A percentile compares a stretch with the other conserved stretches of the same genome.
Evolutionary conservation across 53 echinoderm and acorn worm genomes (phyloP).

Genomic region (Temnopleurus reevesii): DNA sequence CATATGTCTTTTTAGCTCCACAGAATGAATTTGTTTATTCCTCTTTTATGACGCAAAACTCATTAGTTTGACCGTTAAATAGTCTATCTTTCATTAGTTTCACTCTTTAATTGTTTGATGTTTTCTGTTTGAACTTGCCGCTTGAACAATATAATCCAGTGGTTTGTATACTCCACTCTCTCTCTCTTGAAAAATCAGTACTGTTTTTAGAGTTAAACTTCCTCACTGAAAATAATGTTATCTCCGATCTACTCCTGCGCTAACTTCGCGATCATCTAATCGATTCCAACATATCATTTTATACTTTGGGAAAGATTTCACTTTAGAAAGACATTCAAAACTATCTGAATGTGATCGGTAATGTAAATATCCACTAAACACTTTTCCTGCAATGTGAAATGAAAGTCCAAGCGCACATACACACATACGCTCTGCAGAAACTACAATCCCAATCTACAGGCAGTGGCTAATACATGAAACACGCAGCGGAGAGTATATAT

Average conservation of each 20-base stretch:
- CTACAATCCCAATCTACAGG: neutral
- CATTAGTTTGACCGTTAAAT: neutral
- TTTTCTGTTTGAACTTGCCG: neutral
- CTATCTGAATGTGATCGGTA: neutral
- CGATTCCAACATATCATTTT: neutral
- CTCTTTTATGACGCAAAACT: neutral
- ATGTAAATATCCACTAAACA: slow-evolving; percentile 10
- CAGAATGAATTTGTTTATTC: neutral
- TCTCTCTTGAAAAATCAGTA: too few relatives aligned
- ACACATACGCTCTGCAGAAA: neutral
- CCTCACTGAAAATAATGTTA: neutral
- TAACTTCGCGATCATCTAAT: neutral
- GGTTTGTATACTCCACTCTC: too few relatives aligned
- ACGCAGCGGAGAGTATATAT: neutral
- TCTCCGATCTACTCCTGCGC: neutral
- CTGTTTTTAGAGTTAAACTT: too few relatives aligned
- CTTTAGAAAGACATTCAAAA: neutral
- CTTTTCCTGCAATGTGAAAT: neutral
- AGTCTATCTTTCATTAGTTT: neutral
- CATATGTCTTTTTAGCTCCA: slow-evolving; percentile 38
- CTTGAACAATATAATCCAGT: neutral
- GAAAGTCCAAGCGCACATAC: neutral
- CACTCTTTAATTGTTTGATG: neutral
- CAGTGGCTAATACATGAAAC: neutral
- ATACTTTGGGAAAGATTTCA: neutral